phyloP scores from a whole-genome alignment of 2,113 vertebrate genomes.

The Corythaeola cristata region DNA sequence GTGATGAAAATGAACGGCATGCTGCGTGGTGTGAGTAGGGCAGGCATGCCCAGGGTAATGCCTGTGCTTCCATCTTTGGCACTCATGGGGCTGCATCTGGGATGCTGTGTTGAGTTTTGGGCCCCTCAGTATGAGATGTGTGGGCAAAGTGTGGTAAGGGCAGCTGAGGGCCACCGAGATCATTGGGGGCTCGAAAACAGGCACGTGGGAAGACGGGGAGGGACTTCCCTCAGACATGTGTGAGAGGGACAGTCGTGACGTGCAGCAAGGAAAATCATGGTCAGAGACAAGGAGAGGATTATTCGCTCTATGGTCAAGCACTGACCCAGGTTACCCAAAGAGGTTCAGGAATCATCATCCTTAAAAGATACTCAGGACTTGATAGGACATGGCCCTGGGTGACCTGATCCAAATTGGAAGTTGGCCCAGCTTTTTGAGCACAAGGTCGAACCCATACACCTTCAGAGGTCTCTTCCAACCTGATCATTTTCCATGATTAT shows the following conservation, averaged over 20 bases:
- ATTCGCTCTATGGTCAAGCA: background rate
- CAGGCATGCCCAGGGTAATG: background rate
- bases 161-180: background rate
- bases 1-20: background rate
- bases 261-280: background rate
- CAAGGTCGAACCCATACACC: background rate
- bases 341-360: background rate
- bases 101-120: background rate
- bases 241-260: fast-evolving
- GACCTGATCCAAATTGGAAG: background rate
- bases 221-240: background rate
- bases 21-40: background rate
- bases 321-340: background rate
- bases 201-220: fast-evolving
- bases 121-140: background rate
- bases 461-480: background rate
- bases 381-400: background rate
- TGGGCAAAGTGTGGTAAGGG: background rate
- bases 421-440: background rate
- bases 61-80: background rate
- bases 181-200: background rate
- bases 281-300: background rate
- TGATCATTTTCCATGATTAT: background rate
- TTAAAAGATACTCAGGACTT: background rate
- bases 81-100: background rate